Evolutionary conservation across 2,113 vertebrate genomes (phyloP), one percentile per base, ranked within the genome.

Genomic region (Chrysochloris asiatica): DNA sequence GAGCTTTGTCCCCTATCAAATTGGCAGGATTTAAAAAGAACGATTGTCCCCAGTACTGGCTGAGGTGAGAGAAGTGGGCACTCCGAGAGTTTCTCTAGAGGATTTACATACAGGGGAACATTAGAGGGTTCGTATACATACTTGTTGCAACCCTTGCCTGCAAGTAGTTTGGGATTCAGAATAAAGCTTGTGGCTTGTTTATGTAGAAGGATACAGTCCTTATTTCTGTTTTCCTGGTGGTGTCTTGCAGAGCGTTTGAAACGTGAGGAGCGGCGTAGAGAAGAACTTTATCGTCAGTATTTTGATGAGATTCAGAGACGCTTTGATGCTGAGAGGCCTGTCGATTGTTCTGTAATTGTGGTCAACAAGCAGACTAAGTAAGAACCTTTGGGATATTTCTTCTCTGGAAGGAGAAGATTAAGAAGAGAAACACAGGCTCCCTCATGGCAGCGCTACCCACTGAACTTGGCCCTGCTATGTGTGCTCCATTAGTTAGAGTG

Each of bases 361-460:
- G 99, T 99, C 95, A 99, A 99, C 97, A 99, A 99, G 89, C 98
- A 98, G 65, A 99, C 99, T 59, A 99, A 99, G 99, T 99, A 98
- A 98, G 98, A 96, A 81, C n/a, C 10, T 56, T 4, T 76, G 50
- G 59, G 19, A 28, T 86, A 28, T 47, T 86, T 90, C 54, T 95
- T 28, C 59, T 50, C 11, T n/a, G 30, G 52, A 28, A 56, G 12
- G 69, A 78, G 17, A 83, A 88, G 22, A 2, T 2, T 80, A 83
- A 71, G 80, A 59, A 77, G 8, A 80, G 79, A 88, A 88, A 72
- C 71, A 48, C 52, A 92, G 52, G 9, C 43, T 48, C 33, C 76
- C 21, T 36, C 33, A 59, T 71, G 73, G 63, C 76, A 63, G 13
- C 24, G 28, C 8, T 41, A 13, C 41, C 24, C 67, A 13, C 54